Conservation (phyloP, 2,797 vertebrate genomes). For the Pseudotriccus pelzelni region DNA sequence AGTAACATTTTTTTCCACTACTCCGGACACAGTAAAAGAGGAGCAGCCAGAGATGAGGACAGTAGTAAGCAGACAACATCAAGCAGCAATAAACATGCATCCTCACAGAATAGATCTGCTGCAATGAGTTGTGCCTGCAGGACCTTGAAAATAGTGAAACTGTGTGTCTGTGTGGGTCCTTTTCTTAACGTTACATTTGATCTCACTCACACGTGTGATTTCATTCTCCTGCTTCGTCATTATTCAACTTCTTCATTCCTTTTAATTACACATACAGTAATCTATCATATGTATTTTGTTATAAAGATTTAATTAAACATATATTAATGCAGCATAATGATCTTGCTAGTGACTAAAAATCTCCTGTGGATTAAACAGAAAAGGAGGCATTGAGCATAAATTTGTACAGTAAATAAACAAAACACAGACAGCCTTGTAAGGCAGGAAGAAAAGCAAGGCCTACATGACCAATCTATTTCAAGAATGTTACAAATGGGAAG, state of each 20-base stretch:
- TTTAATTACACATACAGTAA: slow-evolving; percentile 5
- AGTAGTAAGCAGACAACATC: background rate
- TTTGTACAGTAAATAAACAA: slow-evolving; percentile 70
- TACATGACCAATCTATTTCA: slow-evolving; percentile 38
- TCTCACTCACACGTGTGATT: background rate
- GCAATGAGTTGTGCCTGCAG: background rate
- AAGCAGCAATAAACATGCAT: background rate
- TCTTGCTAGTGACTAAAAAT: slow-evolving; percentile 36
- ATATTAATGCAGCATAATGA: slow-evolving; percentile 34
- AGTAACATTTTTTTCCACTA: background rate
- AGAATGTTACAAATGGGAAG: slow-evolving; percentile 72
- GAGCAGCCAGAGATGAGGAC: background rate
- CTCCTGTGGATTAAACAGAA: slow-evolving; percentile 35
- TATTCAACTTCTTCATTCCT: background rate
- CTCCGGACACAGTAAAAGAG: background rate
- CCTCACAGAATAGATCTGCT: background rate
- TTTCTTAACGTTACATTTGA: background rate
- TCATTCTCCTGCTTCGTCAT: background rate
- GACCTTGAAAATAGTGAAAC: background rate
- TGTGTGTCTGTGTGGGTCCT: background rate
- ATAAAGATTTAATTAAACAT: slow-evolving; percentile 37
- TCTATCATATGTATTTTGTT: slow-evolving; percentile 5
- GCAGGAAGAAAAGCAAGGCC: slow-evolving; percentile 69
- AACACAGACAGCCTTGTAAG: slow-evolving; percentile 63
- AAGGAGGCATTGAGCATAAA: slow-evolving; percentile 63